Percentiles rank a stretch among this genome's conserved stretches.
phyloP scores from a whole-genome alignment of 2,888 invertebrate species.

The Neuroscelio doddi region DNA sequence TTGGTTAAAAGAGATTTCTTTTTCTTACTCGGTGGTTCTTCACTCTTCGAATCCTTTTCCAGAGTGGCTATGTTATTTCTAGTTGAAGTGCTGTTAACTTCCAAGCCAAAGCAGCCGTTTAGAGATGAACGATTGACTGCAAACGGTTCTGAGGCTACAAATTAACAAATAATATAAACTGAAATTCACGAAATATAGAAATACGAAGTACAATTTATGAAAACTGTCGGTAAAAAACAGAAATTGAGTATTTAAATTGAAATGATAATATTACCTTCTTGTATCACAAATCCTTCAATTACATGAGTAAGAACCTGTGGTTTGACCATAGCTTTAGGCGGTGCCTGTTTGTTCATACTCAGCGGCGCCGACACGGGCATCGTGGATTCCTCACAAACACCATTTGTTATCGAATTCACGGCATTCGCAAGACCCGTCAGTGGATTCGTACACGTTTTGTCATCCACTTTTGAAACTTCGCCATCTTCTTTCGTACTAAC shows the following conservation, averaged over 20 bases:
- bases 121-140: constrained; percentile 81
- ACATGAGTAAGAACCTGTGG: constrained; percentile 96
- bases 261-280: constrained; percentile 83
- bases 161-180: no score
- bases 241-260: not conserved
- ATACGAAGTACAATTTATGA: not conserved
- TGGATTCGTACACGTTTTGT: constrained; percentile 68
- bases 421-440: constrained; percentile 67
- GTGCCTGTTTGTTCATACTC: constrained; percentile 65
- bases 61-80: constrained; percentile 65
- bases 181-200: constrained; percentile 6
- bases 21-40: constrained; percentile 85
- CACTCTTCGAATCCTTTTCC: constrained; percentile 75
- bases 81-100: constrained; percentile 56
- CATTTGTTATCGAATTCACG: constrained; percentile 68
- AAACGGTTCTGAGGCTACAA: constrained; percentile 85
- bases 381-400: constrained; percentile 60
- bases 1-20: constrained; percentile 27
- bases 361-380: constrained; percentile 55
- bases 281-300: constrained; percentile 97
- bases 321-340: constrained; percentile 94
- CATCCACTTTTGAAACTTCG: constrained; percentile 60
- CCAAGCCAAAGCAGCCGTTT: constrained; percentile 68
- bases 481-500: constrained; percentile 59
- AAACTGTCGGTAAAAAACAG: not conserved